These are phyloP conservation scores for Trissolcus basalis DNA, from an alignment of 1,140 invertebrate species.

Conservation along the genomic window DNA sequence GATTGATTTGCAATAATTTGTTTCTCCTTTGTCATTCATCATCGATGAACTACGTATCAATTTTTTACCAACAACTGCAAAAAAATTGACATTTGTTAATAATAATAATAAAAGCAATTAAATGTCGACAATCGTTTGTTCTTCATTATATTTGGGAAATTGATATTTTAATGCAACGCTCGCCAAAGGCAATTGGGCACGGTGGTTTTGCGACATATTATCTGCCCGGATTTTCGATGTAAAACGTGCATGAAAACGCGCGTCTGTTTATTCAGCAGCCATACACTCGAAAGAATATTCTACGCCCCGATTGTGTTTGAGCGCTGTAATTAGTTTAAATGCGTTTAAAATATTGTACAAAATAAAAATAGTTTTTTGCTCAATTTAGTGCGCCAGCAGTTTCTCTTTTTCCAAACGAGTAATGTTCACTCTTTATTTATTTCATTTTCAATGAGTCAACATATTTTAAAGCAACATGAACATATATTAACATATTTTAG, in stretches of 20 bases:
- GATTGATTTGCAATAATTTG: background rate
- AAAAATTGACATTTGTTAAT: conserved; percentile 17
- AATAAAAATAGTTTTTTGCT: conserved; percentile 25
- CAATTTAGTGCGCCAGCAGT: background rate
- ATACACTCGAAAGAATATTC: conserved; percentile 30
- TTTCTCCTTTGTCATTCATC: no score
- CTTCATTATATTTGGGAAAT: conserved; percentile 7
- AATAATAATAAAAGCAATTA: conserved; percentile 52
- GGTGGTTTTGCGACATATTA: conserved; percentile 24
- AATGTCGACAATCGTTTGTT: conserved; percentile 45
- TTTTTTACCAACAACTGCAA: no score
- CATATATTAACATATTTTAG: no score
- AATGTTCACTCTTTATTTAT: no score
- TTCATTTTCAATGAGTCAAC: no score
- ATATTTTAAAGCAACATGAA: no score
- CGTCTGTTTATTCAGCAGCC: conserved; percentile 36
- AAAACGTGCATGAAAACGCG: conserved; percentile 41
- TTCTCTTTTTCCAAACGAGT: no score
- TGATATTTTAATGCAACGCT: conserved; percentile 48
- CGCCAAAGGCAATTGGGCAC: conserved; percentile 35
- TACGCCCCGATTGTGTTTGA: conserved; percentile 13
- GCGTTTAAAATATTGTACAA: conserved; percentile 15
- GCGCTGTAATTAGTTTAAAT: conserved; percentile 22
- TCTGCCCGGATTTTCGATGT: conserved; percentile 35
- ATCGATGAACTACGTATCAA: no score